Percentiles rank a stretch among this genome's conserved stretches.
These are phyloP conservation scores for Arizona elegans DNA, from an alignment of 2,113 vertebrate genomes.

Conservation along the genomic window DNA sequence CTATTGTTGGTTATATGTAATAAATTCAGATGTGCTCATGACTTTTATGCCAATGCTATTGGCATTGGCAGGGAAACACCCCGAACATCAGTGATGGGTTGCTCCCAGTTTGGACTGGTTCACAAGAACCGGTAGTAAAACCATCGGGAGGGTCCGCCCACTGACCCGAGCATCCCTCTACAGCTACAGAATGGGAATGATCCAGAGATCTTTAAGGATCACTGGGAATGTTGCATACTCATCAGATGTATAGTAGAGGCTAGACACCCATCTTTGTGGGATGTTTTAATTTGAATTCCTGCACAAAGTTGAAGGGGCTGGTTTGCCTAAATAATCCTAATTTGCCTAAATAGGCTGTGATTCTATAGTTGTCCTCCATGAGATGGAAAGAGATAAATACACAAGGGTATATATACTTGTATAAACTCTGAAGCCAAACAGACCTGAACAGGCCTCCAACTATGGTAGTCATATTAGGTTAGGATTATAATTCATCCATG, in stretches of 20 bases:
- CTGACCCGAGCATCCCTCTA: not conserved
- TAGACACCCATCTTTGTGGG: not conserved
- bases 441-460: not conserved
- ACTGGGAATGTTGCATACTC: not conserved
- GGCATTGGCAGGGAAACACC: not conserved
- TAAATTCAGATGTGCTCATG: not conserved
- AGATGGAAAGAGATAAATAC: not conserved
- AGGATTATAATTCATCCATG: not conserved
- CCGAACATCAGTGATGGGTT: too few species aligned
- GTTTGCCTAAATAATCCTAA: not conserved
- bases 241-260: not conserved
- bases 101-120: too few species aligned
- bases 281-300: not conserved
- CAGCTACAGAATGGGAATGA: not conserved
- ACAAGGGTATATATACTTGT: not conserved
- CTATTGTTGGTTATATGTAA: not conserved
- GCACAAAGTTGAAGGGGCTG: not conserved
- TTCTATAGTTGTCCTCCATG: not conserved
- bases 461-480: not conserved
- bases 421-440: not conserved
- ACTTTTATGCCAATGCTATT: not conserved
- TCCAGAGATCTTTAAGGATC: not conserved
- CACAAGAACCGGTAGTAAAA: too few species aligned
- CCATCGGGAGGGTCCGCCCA: too few species aligned
- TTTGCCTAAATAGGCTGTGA: not conserved